Conservation (phyloP, 2,113 vertebrate species). For the Rallus limicola region DNA sequence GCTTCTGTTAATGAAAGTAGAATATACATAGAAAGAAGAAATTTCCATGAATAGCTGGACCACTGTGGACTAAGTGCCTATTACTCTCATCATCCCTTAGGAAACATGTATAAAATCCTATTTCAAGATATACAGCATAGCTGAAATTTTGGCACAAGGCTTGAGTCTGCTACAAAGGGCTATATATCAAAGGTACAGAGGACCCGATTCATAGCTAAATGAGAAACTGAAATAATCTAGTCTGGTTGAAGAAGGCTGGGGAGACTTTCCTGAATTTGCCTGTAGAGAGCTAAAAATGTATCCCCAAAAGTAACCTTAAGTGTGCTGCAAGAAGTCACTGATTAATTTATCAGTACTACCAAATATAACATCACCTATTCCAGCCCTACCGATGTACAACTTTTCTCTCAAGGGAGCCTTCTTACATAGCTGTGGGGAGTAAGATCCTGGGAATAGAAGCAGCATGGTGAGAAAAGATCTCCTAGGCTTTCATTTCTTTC, state of each 20-base stretch:
- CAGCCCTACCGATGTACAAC: neutral
- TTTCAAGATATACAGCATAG: neutral
- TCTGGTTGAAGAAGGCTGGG: neutral
- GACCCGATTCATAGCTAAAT: neutral
- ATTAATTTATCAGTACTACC: neutral
- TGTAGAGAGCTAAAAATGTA: neutral
- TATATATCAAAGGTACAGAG: neutral
- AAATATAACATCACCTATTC: neutral
- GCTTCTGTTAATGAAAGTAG: neutral
- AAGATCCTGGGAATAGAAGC: neutral
- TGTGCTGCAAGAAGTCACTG: neutral
- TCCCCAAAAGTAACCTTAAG: neutral
- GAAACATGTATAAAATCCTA: constrained; percentile 17
- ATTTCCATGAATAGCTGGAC: neutral
- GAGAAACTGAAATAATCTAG: neutral
- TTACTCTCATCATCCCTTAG: constrained; percentile 11
- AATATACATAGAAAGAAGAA: neutral
- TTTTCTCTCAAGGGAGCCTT: neutral
- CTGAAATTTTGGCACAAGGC: neutral
- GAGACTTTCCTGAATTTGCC: neutral
- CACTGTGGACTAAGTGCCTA: neutral
- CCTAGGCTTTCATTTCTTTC: neutral
- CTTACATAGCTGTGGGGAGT: neutral
- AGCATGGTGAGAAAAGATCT: neutral
- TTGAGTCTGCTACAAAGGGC: neutral